A percentile compares a stretch with the other conserved stretches of the same genome.
These are phyloP conservation scores for Hoplodrina ambigua DNA, from an alignment of 2,888 invertebrate species.

Conservation along the genomic window DNA sequence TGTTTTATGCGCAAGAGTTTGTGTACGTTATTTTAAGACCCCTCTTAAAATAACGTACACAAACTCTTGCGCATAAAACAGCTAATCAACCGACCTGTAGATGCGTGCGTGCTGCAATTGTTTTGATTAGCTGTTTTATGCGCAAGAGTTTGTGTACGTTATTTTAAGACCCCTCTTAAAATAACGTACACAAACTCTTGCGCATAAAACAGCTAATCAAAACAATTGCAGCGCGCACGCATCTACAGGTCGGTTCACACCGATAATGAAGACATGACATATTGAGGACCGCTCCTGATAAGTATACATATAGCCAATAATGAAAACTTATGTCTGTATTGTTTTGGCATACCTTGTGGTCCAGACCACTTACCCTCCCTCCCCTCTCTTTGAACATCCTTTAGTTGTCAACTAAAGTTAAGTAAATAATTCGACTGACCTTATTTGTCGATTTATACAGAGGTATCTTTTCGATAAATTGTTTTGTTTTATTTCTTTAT, in stretches of 20 bases:
- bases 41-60: no score
- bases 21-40: no score
- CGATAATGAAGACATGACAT: slow-evolving; percentile 85
- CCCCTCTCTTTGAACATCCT: not conserved
- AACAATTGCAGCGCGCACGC: slow-evolving; percentile 51
- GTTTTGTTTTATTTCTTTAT: slow-evolving; percentile 1
- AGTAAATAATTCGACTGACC: slow-evolving; percentile 44
- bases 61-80: no score
- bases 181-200: slow-evolving; percentile 16
- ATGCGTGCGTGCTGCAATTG: slow-evolving; percentile 50
- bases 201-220: slow-evolving; percentile 42
- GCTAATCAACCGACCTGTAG: no score
- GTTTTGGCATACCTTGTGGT: slow-evolving; percentile 53
- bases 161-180: slow-evolving; percentile 15
- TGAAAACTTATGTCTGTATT: slow-evolving; percentile 79
- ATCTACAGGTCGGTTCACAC: slow-evolving; percentile 75
- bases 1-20: no score
- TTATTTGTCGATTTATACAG: slow-evolving; percentile 33
- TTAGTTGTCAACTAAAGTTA: slow-evolving; percentile 47
- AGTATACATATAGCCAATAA: slow-evolving; percentile 73
- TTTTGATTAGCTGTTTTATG: slow-evolving; percentile 47
- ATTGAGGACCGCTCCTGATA: slow-evolving; percentile 80
- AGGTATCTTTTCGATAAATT: not conserved
- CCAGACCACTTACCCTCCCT: slow-evolving; percentile 18
- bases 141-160: slow-evolving; percentile 17